These are phyloP conservation scores for Apis mellifera DNA, from an alignment of 1,140 invertebrate species.

Conservation along the genomic window DNA sequence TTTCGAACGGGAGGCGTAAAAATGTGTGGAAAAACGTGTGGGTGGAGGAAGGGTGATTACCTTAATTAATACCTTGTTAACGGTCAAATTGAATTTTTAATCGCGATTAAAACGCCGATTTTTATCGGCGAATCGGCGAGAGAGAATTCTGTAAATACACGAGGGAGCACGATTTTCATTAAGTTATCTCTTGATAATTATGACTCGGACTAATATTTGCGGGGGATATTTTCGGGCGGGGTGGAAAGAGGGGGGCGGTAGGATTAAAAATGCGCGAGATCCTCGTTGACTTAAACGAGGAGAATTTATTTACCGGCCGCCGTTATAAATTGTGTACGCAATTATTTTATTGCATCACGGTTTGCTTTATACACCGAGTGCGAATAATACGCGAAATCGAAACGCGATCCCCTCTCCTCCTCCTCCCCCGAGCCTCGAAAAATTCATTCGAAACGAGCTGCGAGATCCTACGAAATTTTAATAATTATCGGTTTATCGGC, in stretches of 20 bases:
- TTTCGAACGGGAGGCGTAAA: too few species aligned
- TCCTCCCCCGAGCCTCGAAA: too few species aligned
- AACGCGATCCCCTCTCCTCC: too few species aligned
- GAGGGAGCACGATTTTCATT: conserved; percentile 29
- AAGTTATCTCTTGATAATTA: conserved; percentile 34
- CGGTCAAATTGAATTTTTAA: neutral
- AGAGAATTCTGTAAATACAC: conserved; percentile 4
- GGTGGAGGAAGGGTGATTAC: too few species aligned
- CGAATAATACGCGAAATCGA: neutral
- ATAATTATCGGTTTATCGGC: too few species aligned
- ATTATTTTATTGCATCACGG: conserved; percentile 12
- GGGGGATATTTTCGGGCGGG: conserved; percentile 11
- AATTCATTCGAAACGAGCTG: too few species aligned
- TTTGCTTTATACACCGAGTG: neutral
- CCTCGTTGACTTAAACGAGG: conserved; percentile 28
- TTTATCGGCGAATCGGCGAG: conserved; percentile 20
- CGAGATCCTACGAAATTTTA: too few species aligned
- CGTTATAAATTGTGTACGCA: conserved; percentile 23
- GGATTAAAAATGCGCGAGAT: conserved; percentile 25
- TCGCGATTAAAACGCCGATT: conserved; percentile 11
- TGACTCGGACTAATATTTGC: conserved; percentile 31
- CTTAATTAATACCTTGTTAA: conserved; percentile 2
- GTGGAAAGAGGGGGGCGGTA: too few species aligned
- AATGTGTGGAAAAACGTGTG: too few species aligned
- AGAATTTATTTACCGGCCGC: conserved; percentile 24